A percentile compares a stretch with the other conserved stretches of the same genome.
Evolutionary conservation across 2,113 vertebrate species (phyloP).

Genomic region (Oryzias celebensis): DNA sequence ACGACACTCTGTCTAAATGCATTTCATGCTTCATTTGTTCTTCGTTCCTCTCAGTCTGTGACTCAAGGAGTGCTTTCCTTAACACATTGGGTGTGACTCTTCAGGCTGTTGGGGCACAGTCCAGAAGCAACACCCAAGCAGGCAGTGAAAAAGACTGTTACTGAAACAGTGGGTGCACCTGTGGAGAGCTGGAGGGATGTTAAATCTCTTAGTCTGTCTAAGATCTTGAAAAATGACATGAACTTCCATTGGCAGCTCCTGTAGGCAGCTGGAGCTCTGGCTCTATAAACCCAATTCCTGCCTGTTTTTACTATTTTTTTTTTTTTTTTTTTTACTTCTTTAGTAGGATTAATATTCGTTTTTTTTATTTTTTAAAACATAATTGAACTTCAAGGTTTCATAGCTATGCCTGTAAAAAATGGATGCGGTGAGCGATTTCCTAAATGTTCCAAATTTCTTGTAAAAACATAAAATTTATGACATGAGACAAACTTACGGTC

Average conservation of each 20-base stretch:
- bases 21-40: conserved; percentile 15
- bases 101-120: conserved; percentile 23
- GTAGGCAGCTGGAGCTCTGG: conserved; percentile 57
- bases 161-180: conserved; percentile 51
- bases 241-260: conserved; percentile 50
- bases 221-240: conserved; percentile 33
- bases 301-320: conserved; percentile 66
- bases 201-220: conserved; percentile 33
- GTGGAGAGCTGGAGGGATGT: conserved; percentile 35
- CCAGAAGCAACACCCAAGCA: conserved; percentile 57
- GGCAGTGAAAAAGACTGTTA: conserved; percentile 11
- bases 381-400: neutral
- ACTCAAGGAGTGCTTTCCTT: conserved; percentile 53
- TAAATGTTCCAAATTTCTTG: conserved; percentile 14
- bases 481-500: conserved; percentile 2
- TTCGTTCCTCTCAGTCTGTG: conserved; percentile 43
- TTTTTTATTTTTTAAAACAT: no score
- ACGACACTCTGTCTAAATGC: conserved; percentile 31
- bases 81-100: conserved; percentile 60
- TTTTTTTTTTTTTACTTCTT: conserved; percentile 30
- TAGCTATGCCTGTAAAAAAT: conserved; percentile 7
- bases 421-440: neutral
- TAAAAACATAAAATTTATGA: conserved; percentile 10
- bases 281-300: conserved; percentile 70
- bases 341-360: neutral